A percentile compares a stretch with the other conserved stretches of the same genome.
These are phyloP conservation scores for Bubo bubo DNA, from an alignment of 2,113 vertebrate species.

Conservation along the genomic window DNA sequence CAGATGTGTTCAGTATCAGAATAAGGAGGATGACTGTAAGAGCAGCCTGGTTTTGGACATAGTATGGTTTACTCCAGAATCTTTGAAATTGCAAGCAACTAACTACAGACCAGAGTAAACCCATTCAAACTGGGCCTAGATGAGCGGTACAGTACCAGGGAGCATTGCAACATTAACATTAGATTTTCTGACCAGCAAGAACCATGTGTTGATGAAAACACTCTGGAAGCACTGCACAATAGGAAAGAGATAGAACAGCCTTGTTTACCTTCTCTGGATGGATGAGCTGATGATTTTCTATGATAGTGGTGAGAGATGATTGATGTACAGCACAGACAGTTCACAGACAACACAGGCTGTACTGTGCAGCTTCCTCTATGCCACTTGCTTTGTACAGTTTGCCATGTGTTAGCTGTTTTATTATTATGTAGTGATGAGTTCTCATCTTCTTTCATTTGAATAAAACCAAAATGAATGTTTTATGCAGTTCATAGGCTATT, in stretches of 20 bases:
- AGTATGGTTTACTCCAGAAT: accelerated
- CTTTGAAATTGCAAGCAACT: neutral
- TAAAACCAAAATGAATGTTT: neutral
- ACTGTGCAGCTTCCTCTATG: neutral
- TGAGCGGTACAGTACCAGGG: neutral
- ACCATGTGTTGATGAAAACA: neutral
- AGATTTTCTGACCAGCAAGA: neutral
- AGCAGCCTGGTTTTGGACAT: neutral
- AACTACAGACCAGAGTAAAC: neutral
- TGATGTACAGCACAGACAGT: neutral
- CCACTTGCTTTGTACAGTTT: neutral
- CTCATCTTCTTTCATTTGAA: neutral
- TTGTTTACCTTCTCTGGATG: neutral
- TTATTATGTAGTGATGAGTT: neutral
- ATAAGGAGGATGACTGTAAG: neutral
- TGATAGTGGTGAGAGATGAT: neutral
- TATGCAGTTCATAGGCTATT: neutral
- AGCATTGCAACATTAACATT: neutral
- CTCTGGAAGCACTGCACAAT: neutral
- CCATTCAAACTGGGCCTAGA: neutral
- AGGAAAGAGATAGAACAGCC: neutral
- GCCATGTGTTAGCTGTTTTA: neutral
- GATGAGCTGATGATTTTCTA: neutral
- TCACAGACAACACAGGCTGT: neutral
- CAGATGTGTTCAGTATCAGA: neutral